Evolutionary conservation across 2,888 invertebrate species (phyloP).

Genomic region (Lottia scabra): DNA sequence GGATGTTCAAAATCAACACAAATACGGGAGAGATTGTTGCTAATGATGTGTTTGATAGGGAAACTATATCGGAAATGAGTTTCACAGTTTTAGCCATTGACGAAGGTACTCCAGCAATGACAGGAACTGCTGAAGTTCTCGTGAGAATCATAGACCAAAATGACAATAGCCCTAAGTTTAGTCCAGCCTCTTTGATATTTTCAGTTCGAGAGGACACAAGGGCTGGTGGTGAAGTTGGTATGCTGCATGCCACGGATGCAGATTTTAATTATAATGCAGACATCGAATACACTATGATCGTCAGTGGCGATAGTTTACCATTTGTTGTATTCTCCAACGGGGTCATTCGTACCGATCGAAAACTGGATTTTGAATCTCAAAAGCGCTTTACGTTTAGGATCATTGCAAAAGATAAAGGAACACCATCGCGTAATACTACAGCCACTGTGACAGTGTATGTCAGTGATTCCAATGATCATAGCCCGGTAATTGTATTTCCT

Average conservation of each 20-base stretch:
- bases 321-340: conserved; percentile 49
- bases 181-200: conserved; percentile 36
- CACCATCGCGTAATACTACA: conserved; percentile 43
- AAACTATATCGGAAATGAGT: conserved; percentile 38
- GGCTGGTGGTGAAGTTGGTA: conserved; percentile 43
- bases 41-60: conserved; percentile 49
- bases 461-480: conserved; percentile 58
- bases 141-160: conserved; percentile 49
- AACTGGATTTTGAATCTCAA: conserved; percentile 49
- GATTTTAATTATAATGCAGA: conserved; percentile 50
- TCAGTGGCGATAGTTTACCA: conserved; percentile 29
- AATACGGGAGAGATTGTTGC: conserved; percentile 51
- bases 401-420: conserved; percentile 52
- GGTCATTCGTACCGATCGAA: conserved; percentile 37
- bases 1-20: conserved; percentile 45
- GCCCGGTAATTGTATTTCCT: conserved; percentile 53
- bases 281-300: conserved; percentile 20
- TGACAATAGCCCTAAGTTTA: conserved; percentile 52
- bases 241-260: conserved; percentile 45
- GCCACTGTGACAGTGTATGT: conserved; percentile 48
- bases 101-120: conserved; percentile 37
- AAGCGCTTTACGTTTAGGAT: conserved; percentile 47
- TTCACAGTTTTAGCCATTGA: conserved; percentile 52
- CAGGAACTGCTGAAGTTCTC: conserved; percentile 45
- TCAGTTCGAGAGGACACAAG: conserved; percentile 42